phyloP scores from a whole-genome alignment of 2,888 invertebrate species.

The Eupithecia inturbata region DNA sequence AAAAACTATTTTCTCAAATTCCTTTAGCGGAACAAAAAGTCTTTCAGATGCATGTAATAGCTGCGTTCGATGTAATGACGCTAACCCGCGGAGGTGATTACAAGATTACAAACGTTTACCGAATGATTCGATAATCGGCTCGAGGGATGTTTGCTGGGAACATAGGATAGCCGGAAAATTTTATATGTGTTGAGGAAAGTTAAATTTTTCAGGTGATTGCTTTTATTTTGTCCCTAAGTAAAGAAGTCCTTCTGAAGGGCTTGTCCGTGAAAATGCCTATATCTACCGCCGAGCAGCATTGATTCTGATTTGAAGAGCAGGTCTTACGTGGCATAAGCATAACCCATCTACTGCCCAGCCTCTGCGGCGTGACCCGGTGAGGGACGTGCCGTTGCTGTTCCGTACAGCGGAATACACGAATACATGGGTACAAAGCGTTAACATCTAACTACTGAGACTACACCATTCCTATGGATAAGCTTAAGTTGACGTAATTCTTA shows the following conservation, averaged over 20 bases:
- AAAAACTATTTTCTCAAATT: constrained; percentile 34
- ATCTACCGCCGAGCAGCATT: too few species aligned
- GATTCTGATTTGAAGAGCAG: too few species aligned
- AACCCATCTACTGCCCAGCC: too few species aligned
- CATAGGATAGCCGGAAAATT: constrained; percentile 29
- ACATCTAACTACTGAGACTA: too few species aligned
- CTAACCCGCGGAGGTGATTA: constrained; percentile 76
- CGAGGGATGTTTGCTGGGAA: constrained; percentile 31
- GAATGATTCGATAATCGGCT: constrained; percentile 77
- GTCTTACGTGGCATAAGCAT: too few species aligned
- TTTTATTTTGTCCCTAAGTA: too few species aligned
- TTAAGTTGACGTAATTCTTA: background rate
- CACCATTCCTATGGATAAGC: background rate
- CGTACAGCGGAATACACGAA: too few species aligned
- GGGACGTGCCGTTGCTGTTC: too few species aligned
- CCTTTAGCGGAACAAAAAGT: constrained; percentile 46
- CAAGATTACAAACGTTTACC: constrained; percentile 73
- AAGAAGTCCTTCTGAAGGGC: too few species aligned
- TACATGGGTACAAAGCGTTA: background rate
- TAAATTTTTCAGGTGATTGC: background rate
- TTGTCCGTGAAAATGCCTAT: too few species aligned
- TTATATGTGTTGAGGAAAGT: background rate
- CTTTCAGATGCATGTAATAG: constrained; percentile 64
- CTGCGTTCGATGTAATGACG: constrained; percentile 70
- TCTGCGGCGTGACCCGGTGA: too few species aligned